Percentiles rank a stretch among this genome's conserved stretches.
Evolutionary conservation across 2,113 vertebrate genomes (phyloP).

Genomic region (Prunella fulvescens): DNA sequence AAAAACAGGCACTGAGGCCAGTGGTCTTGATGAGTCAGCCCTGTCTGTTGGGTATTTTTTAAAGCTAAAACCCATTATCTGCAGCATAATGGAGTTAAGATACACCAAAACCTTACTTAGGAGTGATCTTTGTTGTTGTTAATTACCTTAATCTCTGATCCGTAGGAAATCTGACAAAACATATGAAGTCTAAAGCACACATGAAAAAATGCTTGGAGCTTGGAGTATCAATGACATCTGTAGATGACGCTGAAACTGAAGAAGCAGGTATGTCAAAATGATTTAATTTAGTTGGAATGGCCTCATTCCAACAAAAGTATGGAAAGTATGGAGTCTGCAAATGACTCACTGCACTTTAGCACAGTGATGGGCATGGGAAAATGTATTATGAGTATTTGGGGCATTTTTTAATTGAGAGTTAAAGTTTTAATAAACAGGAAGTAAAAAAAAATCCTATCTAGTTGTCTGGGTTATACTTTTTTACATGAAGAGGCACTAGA

Average conservation of each 20-base stretch:
- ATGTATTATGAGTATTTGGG: neutral
- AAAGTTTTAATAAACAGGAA: conserved; percentile 33
- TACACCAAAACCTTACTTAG: neutral
- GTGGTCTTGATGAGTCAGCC: neutral
- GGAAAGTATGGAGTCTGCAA: neutral
- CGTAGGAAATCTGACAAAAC: conserved; percentile 96
- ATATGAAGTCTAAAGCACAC: conserved; percentile 99
- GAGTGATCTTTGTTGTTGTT: conserved; percentile 1
- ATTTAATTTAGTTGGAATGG: neutral
- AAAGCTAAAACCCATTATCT: neutral
- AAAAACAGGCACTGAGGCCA: neutral
- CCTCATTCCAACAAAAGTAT: neutral
- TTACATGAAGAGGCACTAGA: neutral
- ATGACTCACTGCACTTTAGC: conserved; percentile 34
- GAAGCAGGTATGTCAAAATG: conserved; percentile 83
- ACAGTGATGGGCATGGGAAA: neutral
- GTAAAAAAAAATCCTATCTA: neutral
- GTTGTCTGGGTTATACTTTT: neutral
- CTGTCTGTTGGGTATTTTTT: neutral
- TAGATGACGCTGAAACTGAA: conserved; percentile 89
- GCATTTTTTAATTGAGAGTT: neutral
- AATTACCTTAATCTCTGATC: conserved; percentile 34
- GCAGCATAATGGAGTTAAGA: neutral
- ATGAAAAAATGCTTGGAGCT: conserved; percentile 99
- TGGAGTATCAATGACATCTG: conserved; percentile 93